phyloP scores from a whole-genome alignment of 1,140 invertebrate genomes.

The Pectinophora gossypiella region DNA sequence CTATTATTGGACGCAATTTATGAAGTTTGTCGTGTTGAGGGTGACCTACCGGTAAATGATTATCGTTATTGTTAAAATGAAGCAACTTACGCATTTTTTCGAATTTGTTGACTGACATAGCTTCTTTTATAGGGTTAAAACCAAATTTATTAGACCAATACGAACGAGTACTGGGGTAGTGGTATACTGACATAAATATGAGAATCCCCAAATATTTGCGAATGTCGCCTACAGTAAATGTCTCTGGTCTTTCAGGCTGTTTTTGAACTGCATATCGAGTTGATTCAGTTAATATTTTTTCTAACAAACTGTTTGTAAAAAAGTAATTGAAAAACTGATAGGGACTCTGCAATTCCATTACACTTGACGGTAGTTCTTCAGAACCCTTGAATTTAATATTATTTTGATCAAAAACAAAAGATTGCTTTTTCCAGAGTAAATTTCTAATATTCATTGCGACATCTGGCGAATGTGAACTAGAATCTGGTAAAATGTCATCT shows the following conservation, averaged over 20 bases:
- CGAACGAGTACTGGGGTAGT: constrained; percentile 27
- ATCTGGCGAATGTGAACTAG: background rate
- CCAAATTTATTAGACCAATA: constrained; percentile 30
- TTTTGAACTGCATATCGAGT: constrained; percentile 3
- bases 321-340: background rate
- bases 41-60: constrained; percentile 35
- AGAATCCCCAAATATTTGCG: constrained; percentile 22
- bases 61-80: constrained; percentile 35
- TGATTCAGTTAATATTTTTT: background rate
- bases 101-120: constrained; percentile 38
- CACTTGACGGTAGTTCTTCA: constrained; percentile 4
- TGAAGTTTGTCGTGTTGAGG: constrained; percentile 42
- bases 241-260: constrained; percentile 18
- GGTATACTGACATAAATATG: constrained; percentile 23
- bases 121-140: constrained; percentile 27
- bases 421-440: constrained; percentile 15
- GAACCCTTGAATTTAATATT: constrained; percentile 11
- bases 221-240: constrained; percentile 13
- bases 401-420: constrained; percentile 13
- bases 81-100: constrained; percentile 33
- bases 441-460: constrained; percentile 7
- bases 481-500: background rate
- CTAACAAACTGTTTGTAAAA: background rate
- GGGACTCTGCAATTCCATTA: background rate
- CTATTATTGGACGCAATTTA: constrained; percentile 45